These are phyloP conservation scores for Monoplex corrugatus DNA, from an alignment of 2,888 invertebrate species.

Conservation along the genomic window DNA sequence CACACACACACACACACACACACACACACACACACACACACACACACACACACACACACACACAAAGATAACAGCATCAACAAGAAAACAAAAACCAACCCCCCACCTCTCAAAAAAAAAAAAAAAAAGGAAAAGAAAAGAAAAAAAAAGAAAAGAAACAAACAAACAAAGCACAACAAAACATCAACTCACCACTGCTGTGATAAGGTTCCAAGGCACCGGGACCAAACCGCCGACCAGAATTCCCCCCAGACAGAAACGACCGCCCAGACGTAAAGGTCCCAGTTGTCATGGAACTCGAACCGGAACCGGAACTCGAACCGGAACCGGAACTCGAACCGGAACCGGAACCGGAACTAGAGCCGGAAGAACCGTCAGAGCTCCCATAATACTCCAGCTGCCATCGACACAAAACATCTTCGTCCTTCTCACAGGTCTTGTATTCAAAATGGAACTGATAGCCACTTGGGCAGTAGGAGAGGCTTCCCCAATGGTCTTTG, in stretches of 20 bases:
- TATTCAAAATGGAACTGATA: constrained; percentile 42
- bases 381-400: constrained; percentile 4
- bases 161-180: neutral
- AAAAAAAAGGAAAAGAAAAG: too few species aligned
- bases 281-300: too few species aligned
- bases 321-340: neutral
- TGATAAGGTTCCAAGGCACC: neutral
- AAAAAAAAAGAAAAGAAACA: too few species aligned
- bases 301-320: constrained; percentile 36
- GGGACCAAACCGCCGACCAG: too few species aligned
- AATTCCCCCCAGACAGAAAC: too few species aligned
- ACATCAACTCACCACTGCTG: neutral
- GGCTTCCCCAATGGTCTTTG: constrained; percentile 43
- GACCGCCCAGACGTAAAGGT: constrained; percentile 17
- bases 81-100: neutral
- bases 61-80: neutral
- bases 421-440: neutral
- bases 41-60: too few species aligned
- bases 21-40: too few species aligned
- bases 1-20: constrained; percentile 13
- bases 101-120: too few species aligned
- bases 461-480: constrained; percentile 37
- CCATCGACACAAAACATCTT: neutral
- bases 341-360: neutral
- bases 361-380: neutral